phyloP scores from a whole-genome alignment of 2,888 invertebrate species.

The Ctenicera cuprea region DNA sequence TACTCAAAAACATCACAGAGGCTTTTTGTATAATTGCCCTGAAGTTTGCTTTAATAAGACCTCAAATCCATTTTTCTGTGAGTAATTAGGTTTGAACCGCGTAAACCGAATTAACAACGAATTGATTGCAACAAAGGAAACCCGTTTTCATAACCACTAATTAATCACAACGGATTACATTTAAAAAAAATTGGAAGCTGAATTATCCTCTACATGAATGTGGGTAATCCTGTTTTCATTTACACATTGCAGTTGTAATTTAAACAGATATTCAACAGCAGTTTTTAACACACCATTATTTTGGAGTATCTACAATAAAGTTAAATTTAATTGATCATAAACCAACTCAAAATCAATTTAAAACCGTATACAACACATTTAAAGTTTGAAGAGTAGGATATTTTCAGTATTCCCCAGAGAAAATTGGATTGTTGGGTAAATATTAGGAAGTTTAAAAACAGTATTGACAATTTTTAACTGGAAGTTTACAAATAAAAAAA shows the following conservation, averaged over 20 bases:
- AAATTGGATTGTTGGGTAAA: slow-evolving; percentile 34
- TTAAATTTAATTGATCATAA: slow-evolving; percentile 1
- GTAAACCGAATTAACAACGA: neutral
- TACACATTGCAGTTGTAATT: neutral
- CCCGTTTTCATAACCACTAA: neutral
- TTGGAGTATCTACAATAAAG: neutral
- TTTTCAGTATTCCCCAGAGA: slow-evolving; percentile 15
- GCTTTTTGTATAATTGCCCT: neutral
- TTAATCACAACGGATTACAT: neutral
- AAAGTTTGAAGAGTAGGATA: slow-evolving; percentile 19
- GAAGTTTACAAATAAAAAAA: slow-evolving; percentile 39
- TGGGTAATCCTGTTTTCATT: slow-evolving; percentile 16
- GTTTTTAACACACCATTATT: neutral
- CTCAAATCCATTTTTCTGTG: too few species aligned
- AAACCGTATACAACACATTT: slow-evolving; percentile 11
- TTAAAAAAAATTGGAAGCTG: neutral
- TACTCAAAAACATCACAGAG: neutral
- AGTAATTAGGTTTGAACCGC: neutral
- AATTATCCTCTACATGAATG: neutral
- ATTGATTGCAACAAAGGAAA: neutral
- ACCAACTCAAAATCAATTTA: slow-evolving; percentile 3
- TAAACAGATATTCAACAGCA: neutral
- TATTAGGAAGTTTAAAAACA: slow-evolving; percentile 22
- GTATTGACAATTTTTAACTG: slow-evolving; percentile 35
- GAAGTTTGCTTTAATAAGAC: too few species aligned